Base-by-base conservation (phyloP, 2,797 vertebrate genomes). In the Labeo calbasu region DNA sequence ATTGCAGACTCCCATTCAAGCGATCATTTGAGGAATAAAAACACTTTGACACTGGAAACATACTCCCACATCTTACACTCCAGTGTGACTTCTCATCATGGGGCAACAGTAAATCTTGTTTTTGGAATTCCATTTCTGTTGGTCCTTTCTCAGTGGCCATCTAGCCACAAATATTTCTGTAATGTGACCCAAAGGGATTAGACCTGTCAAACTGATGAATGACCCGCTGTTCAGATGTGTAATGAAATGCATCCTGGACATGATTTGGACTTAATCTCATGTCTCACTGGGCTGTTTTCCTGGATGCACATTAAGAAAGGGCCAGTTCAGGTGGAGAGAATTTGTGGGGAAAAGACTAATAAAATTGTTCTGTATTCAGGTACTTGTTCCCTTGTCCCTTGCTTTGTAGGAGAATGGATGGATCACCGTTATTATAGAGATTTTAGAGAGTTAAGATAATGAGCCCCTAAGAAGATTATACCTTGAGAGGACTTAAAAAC, bases 121-220 rank as follows among this genome's bases (percentile, higher is more conserved):
- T 80, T 76, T 77, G 55, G 50, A 55, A 82, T 69, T 71, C 79
- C 28, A 13, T 76, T 81, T 77, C 46, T 81, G 48, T 48, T 46
- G 79, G 65, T 86, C 48, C 28, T 19, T 79, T 72, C 48, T 28
- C 73, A 65, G 23, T 46, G n/a, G 14, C 25, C 63, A 63, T 77
- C 57, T 79, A 61, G 63, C 72, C 79, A 59, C 84, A 86, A 78
- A 85, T 86, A 86, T 86, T 78, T 63, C 79, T 78, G 84, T 82
- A 87, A 89, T 86, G 77, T 83, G 85, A 89, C 55, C 79, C 51
- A 75, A 70, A 80, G 71, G 83, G 77, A 88, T 88, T 80, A 86
- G 78, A 80, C 21, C 71, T 73, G 77, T 86, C 87, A 70, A 28
- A 48, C 69, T 77, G 87, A 86, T 86, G 40, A 83, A 88, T 85